These are phyloP conservation scores for Listronotus oregonensis DNA, from an alignment of 1,140 invertebrate genomes.

Conservation along the genomic window DNA sequence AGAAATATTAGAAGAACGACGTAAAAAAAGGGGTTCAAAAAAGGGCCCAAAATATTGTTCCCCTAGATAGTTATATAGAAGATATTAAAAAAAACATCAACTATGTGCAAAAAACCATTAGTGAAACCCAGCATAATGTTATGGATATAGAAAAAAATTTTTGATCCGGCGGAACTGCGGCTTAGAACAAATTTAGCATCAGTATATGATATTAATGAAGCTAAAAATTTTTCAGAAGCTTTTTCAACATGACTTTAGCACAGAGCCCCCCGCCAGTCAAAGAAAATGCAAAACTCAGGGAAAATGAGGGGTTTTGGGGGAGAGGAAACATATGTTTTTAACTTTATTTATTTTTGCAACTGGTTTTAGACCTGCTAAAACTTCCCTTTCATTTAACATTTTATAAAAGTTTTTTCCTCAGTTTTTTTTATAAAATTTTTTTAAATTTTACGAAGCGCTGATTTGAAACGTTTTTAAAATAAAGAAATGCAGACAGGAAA, in stretches of 20 bases:
- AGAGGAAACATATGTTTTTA: slow-evolving; percentile 57
- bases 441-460: too few relatives aligned
- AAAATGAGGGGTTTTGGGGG: slow-evolving; percentile 75
- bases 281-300: slow-evolving; percentile 74
- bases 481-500: too few relatives aligned
- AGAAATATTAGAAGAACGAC: slow-evolving; percentile 64
- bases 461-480: too few relatives aligned
- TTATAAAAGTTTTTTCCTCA: too few relatives aligned
- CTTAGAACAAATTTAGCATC: slow-evolving; percentile 50
- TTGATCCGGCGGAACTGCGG: slow-evolving; percentile 56
- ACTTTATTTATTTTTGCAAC: too few relatives aligned
- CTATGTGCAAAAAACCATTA: slow-evolving; percentile 87
- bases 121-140: slow-evolving; percentile 87
- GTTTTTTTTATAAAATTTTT: too few relatives aligned
- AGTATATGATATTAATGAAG: slow-evolving; percentile 66
- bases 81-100: slow-evolving; percentile 80
- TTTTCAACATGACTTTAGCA: slow-evolving; percentile 73
- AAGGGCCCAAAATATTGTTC: slow-evolving; percentile 59
- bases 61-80: slow-evolving; percentile 80
- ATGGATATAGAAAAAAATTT: slow-evolving; percentile 81
- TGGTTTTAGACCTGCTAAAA: too few relatives aligned
- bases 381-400: too few relatives aligned
- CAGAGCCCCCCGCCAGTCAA: slow-evolving; percentile 76
- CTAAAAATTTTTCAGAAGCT: slow-evolving; percentile 83
- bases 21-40: slow-evolving; percentile 51